Conservation (phyloP, 2,113 vertebrate species). For the Cricetomys ansorgei region DNA sequence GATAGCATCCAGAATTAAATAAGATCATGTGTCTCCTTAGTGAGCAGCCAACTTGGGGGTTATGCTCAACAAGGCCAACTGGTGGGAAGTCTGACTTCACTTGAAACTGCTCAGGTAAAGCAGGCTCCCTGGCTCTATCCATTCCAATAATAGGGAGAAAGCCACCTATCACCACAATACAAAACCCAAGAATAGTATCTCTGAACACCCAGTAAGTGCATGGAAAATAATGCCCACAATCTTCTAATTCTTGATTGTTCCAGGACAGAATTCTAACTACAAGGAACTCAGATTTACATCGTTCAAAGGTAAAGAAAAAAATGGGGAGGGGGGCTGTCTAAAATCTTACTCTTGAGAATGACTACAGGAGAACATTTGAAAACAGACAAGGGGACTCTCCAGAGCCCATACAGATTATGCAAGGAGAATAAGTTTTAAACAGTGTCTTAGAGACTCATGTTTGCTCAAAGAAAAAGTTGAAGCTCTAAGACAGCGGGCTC, state of each 20-base stretch:
- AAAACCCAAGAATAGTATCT: not conserved
- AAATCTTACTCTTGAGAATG: no score
- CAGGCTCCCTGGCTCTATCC: not conserved
- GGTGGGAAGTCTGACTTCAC: not conserved
- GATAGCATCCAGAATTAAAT: not conserved
- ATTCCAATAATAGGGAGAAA: not conserved
- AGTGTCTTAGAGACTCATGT: not conserved
- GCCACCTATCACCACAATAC: not conserved
- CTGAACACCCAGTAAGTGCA: not conserved
- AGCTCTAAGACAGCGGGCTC: not conserved
- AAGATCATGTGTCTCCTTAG: not conserved
- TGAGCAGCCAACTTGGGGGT: not conserved
- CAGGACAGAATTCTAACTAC: not conserved
- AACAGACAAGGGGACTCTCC: not conserved
- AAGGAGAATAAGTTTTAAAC: not conserved
- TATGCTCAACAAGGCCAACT: not conserved
- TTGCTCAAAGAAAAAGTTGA: no score
- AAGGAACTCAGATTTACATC: no score
- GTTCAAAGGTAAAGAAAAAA: no score
- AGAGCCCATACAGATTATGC: not conserved
- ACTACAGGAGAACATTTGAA: not conserved
- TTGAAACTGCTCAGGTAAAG: not conserved
- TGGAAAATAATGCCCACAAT: not conserved
- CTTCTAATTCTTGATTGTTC: not conserved
- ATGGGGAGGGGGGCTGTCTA: no score